Conservation (phyloP, 2,113 vertebrate species). For the Pseudolaguvia tuberculata region DNA sequence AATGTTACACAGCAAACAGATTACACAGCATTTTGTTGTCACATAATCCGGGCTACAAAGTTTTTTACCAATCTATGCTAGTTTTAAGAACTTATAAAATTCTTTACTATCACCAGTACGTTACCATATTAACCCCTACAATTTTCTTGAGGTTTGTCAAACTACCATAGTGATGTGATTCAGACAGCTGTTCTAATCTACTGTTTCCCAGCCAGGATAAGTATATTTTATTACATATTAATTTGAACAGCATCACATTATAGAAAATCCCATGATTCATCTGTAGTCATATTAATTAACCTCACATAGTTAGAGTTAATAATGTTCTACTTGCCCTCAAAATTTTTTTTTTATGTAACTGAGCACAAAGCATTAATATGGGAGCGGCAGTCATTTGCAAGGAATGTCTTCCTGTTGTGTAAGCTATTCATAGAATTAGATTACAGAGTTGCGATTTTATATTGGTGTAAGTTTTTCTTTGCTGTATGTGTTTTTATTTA, state of each 20-base stretch:
- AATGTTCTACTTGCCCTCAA: not conserved
- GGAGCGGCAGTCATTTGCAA: not conserved
- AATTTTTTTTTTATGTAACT: not conserved
- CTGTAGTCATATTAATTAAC: not conserved
- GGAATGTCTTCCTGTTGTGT: conserved; percentile 3
- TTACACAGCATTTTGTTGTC: no score
- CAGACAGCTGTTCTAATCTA: not conserved
- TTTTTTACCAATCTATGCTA: no score
- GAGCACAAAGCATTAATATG: not conserved
- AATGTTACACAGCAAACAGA: no score
- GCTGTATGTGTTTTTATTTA: not conserved
- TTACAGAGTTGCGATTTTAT: not conserved
- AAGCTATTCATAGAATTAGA: no score
- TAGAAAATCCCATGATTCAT: not conserved
- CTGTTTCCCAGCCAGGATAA: not conserved
- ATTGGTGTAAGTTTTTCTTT: not conserved
- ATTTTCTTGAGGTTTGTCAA: not conserved
- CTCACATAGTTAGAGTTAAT: not conserved
- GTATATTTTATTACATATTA: not conserved
- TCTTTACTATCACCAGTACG: not conserved
- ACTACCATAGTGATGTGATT: not conserved
- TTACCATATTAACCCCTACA: not conserved
- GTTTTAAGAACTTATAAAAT: not conserved
- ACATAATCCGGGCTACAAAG: no score
- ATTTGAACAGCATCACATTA: not conserved